Conservation (phyloP, 2,113 vertebrate genomes). For the Rana temporaria region DNA sequence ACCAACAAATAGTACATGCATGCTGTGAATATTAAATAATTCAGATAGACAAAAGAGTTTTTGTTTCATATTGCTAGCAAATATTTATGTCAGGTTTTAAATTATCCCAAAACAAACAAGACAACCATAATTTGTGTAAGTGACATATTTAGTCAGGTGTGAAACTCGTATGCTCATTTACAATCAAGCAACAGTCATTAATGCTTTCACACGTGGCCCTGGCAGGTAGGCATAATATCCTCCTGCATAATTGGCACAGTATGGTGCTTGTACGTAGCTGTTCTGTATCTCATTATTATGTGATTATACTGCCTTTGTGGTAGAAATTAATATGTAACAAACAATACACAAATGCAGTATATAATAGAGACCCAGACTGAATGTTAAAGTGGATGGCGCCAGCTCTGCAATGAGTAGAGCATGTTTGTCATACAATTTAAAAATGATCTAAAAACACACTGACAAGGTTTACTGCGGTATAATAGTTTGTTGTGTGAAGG, state of each 20-base stretch:
- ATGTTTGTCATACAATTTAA: background rate
- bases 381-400: no score
- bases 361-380: no score
- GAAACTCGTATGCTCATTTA: background rate
- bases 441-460: background rate
- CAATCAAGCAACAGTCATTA: background rate
- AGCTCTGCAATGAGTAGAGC: background rate
- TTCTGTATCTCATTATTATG: background rate
- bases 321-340: background rate
- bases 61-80: no score
- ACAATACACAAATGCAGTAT: background rate
- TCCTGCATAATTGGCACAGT: background rate
- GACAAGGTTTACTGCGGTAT: background rate
- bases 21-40: no score
- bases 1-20: no score
- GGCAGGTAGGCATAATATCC: background rate
- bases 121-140: slow-evolving; percentile 3
- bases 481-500: background rate
- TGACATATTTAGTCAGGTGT: background rate
- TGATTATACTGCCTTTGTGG: background rate
- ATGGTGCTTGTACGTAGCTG: background rate
- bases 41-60: no score
- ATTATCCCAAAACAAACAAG: background rate
- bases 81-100: no score
- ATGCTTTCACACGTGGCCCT: background rate